Percentiles rank a stretch among this genome's conserved stretches.
These are phyloP conservation scores for Elachura formosa DNA, from an alignment of 2,113 vertebrate genomes.

Conservation along the genomic window DNA sequence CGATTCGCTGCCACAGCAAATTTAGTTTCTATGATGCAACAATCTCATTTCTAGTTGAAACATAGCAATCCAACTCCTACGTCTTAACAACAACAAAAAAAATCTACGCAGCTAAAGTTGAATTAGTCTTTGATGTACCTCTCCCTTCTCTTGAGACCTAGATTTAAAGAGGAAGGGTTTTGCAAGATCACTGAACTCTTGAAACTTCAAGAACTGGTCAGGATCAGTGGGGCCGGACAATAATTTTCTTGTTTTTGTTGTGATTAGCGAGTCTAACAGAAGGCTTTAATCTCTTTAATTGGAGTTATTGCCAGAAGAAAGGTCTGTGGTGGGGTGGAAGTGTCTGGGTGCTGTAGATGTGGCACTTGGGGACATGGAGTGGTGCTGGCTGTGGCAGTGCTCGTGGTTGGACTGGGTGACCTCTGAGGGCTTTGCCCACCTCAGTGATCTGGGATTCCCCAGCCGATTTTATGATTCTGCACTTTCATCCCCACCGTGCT, in stretches of 20 bases:
- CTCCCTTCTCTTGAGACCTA: slow-evolving; percentile 54
- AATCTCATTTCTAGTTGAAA: slow-evolving; percentile 62
- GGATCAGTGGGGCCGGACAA: slow-evolving; percentile 8
- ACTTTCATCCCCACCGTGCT: rapidly evolving
- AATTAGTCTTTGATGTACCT: slow-evolving; percentile 67
- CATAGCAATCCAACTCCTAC: slow-evolving; percentile 63
- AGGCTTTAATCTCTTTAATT: slow-evolving; percentile 30
- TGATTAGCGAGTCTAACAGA: background rate
- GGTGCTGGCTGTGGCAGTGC: background rate
- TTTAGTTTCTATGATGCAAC: slow-evolving; percentile 63
- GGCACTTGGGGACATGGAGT: background rate
- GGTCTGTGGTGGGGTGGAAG: background rate
- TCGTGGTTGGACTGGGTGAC: rapidly evolving
- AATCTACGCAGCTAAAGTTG: slow-evolving; percentile 13
- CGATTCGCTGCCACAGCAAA: slow-evolving; percentile 54
- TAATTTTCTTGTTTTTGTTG: background rate
- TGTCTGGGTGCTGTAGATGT: background rate
- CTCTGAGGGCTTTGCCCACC: background rate
- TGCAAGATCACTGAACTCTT: slow-evolving; percentile 55
- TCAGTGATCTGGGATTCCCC: background rate
- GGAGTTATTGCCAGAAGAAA: background rate
- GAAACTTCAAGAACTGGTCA: slow-evolving; percentile 42
- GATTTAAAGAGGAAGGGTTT: slow-evolving; percentile 60
- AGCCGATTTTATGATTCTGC: background rate
- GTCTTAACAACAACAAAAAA: slow-evolving; percentile 8